Evolutionary conservation across 1,140 invertebrate species (phyloP).

Genomic region (Gryon sp.): DNA sequence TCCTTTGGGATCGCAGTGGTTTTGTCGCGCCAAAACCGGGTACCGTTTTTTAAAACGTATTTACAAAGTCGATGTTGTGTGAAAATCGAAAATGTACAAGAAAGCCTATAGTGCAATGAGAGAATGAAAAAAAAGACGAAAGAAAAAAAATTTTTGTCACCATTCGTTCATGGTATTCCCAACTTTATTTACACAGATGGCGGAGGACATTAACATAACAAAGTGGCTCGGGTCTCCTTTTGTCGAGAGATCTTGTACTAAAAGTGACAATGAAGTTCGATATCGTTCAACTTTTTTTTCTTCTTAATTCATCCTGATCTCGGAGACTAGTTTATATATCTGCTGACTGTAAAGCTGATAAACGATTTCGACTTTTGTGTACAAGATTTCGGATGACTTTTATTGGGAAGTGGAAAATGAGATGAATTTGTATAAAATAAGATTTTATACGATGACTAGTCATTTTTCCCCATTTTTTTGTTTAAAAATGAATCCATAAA

Average conservation of each 20-base stretch:
- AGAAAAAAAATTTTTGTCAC: conserved; percentile 16
- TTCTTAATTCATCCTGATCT: too few relatives aligned
- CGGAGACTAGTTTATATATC: too few relatives aligned
- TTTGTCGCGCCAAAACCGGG: conserved; percentile 16
- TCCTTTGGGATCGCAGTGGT: conserved; percentile 4
- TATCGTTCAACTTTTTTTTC: neutral
- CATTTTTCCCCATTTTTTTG: too few relatives aligned
- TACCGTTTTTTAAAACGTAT: conserved; percentile 31
- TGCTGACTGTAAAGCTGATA: too few relatives aligned
- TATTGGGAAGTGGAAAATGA: too few relatives aligned
- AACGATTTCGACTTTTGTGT: too few relatives aligned
- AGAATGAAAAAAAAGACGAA: neutral
- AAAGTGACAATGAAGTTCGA: conserved; percentile 16
- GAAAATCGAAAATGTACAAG: conserved; percentile 31
- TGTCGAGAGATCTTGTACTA: conserved; percentile 13
- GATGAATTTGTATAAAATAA: too few relatives aligned
- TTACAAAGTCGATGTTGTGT: conserved; percentile 45
- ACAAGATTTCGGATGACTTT: too few relatives aligned
- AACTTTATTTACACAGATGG: conserved; percentile 56
- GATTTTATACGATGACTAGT: too few relatives aligned
- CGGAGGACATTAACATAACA: conserved; percentile 43
- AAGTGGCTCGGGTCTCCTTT: conserved; percentile 16
- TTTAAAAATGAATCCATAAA: too few relatives aligned
- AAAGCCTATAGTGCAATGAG: neutral
- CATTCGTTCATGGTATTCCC: conserved; percentile 32